phyloP scores from a whole-genome alignment of 2,113 vertebrate genomes.

The Pitta sordida region DNA sequence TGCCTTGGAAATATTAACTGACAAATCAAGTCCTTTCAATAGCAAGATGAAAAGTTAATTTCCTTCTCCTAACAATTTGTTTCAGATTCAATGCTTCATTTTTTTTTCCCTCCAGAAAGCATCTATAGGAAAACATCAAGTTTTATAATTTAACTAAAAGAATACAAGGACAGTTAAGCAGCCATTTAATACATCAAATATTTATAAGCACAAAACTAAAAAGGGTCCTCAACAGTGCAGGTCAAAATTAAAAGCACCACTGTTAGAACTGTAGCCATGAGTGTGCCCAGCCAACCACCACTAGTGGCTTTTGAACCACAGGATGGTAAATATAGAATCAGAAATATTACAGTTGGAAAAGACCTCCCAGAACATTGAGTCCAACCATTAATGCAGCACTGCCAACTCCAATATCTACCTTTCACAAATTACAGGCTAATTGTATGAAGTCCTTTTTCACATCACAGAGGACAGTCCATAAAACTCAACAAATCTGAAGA shows the following conservation, averaged over 20 bases:
- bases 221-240: neutral
- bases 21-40: neutral
- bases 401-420: neutral
- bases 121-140: neutral
- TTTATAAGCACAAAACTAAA: neutral
- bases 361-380: neutral
- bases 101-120: neutral
- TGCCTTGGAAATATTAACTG: neutral
- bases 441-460: neutral
- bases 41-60: slow-evolving; percentile 10
- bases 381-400: neutral
- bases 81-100: neutral
- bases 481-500: neutral
- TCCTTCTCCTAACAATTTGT: neutral
- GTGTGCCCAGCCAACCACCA: neutral
- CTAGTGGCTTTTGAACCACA: neutral
- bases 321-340: neutral
- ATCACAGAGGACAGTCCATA: neutral
- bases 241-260: neutral
- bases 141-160: neutral
- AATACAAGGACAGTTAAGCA: neutral
- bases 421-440: neutral
- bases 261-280: neutral
- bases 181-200: neutral
- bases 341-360: neutral